Percentiles rank a stretch among this genome's conserved stretches.
Evolutionary conservation across 2,797 vertebrate genomes (phyloP).

Genomic region (Silurus lanzhouensis): DNA sequence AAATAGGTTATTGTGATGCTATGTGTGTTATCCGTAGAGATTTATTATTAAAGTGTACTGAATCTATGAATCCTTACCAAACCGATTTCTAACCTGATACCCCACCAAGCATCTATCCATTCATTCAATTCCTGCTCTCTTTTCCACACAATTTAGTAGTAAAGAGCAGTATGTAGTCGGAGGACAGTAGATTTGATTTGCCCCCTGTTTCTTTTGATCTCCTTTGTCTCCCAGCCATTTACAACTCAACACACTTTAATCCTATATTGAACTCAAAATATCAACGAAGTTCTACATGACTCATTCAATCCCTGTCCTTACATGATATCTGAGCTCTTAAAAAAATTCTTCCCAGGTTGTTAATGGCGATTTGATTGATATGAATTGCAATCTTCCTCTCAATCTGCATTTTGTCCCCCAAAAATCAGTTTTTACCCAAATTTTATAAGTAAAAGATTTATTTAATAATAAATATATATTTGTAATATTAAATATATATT

Average conservation of each 20-base stretch:
- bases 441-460: no score
- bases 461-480: no score
- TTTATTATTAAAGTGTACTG: neutral
- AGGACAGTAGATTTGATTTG: conserved; percentile 73
- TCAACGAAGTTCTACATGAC: neutral
- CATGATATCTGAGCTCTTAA: neutral
- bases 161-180: conserved; percentile 73
- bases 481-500: no score
- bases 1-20: neutral
- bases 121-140: neutral
- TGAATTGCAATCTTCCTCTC: no score
- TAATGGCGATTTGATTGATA: neutral
- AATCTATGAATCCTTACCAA: neutral
- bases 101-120: neutral
- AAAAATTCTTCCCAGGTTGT: no score
- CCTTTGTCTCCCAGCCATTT: neutral
- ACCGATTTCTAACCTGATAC: neutral
- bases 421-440: no score
- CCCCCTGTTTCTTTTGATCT: conserved; percentile 25
- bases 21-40: neutral
- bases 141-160: conserved; percentile 58
- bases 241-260: neutral
- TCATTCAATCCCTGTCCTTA: neutral
- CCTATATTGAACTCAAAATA: neutral
- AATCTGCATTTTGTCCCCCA: no score